Conservation (phyloP, 2,888 invertebrate genomes). For the Idaea straminata region DNA sequence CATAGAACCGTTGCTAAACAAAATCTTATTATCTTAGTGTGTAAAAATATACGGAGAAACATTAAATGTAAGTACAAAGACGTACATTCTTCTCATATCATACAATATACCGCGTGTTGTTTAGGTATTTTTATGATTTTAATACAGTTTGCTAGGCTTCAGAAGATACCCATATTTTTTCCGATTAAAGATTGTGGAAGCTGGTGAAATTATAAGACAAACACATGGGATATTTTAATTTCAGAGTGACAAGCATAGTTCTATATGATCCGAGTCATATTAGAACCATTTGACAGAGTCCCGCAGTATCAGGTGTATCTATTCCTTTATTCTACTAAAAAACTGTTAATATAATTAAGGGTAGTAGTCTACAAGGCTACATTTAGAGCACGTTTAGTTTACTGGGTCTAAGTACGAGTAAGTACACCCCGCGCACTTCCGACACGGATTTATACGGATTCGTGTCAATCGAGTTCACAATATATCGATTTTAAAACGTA, state of each 20-base stretch:
- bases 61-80: not conserved
- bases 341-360: not conserved
- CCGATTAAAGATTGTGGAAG: too few species aligned
- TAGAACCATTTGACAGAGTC: too few species aligned
- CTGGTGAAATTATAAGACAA: too few species aligned
- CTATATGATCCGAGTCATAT: too few species aligned
- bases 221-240: too few species aligned
- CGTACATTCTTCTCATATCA: not conserved
- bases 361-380: not conserved
- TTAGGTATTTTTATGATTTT: not conserved
- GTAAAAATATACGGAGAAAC: not conserved
- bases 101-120: not conserved
- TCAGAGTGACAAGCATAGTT: too few species aligned
- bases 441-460: constrained; percentile 35
- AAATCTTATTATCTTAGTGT: not conserved
- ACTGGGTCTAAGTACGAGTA: not conserved
- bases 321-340: too few species aligned
- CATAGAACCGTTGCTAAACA: not conserved
- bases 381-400: not conserved
- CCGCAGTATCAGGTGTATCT: too few species aligned
- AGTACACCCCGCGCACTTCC: constrained; percentile 13
- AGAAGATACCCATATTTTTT: not conserved
- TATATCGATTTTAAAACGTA: constrained; percentile 31
- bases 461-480: constrained; percentile 34
- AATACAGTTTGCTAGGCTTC: not conserved